Evolutionary conservation across 2,888 invertebrate genomes (phyloP), one percentile per base, ranked within the genome.

Genomic region (Saturnia japonica): DNA sequence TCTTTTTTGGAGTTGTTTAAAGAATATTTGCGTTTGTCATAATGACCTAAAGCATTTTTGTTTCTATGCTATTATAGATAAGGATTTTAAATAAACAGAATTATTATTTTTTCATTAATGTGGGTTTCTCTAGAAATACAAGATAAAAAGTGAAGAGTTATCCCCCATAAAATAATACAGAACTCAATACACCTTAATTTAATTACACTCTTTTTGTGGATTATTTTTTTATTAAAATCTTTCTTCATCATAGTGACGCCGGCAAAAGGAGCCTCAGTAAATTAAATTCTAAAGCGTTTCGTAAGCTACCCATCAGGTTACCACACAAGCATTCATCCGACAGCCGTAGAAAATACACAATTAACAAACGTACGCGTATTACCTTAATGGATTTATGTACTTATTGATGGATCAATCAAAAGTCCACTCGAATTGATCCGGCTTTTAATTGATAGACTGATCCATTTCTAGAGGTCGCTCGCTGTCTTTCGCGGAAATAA

Each of bases 321-420:
- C 64, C 68, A 68, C 68, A 68, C 70, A 68, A 70, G 60, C 16
- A 54, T 70, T 43, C 54, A 67, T 19, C 78, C 81, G 89, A 90
- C 90, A 89, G 88, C 88, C 85, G 88, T 84, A 90, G 91, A 89
- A 87, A 88, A 89, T 82, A 82, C 86, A 91, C 90, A 91, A 91
- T 91, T 90, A 91, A 91, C 91, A 85, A 82, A 73, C 84, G 80
- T 82, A 86, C 82, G 83, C 86, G 90, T 88, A 90, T 88, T 86
- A 85, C 83, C 86, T 89, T 91, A 92, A 93, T 93, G 90, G 93
- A 92, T 92, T 91, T 91, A 91, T 90, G 88, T 89, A 90, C 90
- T 89, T 92, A 93, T 92, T 93, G 92, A 92, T 87, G 88, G 88
- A 92, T 93, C 93, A 92, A 93, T 93, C 93, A 92, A 86, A 86